Conservation (phyloP, 2,888 invertebrate genomes). For the Ophioninae sp. region DNA sequence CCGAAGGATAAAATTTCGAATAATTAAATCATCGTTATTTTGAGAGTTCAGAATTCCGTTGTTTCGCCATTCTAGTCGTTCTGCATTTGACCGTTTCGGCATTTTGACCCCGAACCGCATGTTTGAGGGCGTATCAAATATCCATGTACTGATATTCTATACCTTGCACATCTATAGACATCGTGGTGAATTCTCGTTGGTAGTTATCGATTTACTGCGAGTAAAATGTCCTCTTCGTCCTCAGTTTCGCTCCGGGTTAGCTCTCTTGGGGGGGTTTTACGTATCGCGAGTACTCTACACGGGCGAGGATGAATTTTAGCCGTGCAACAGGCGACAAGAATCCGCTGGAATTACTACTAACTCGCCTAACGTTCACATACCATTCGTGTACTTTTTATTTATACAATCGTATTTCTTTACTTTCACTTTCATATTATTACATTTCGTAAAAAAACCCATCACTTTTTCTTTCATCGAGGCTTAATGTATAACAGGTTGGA, state of each 20-base stretch:
- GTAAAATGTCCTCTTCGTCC: conserved; percentile 28
- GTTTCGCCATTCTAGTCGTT: too few relatives aligned
- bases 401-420: conserved; percentile 34
- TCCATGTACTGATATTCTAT: too few relatives aligned
- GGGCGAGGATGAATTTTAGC: conserved; percentile 35
- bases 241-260: background rate
- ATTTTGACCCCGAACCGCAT: too few relatives aligned
- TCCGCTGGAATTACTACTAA: conserved; percentile 29
- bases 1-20: too few relatives aligned
- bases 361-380: conserved; percentile 7
- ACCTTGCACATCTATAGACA: too few relatives aligned
- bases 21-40: too few relatives aligned
- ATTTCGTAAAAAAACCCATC: too few relatives aligned
- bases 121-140: background rate
- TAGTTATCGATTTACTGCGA: conserved; percentile 58
- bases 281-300: conserved; percentile 19
- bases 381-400: conserved; percentile 38
- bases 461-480: too few relatives aligned
- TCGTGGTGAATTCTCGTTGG: conserved; percentile 35
- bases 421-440: background rate
- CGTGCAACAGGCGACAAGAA: conserved; percentile 53
- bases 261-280: background rate
- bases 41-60: too few relatives aligned
- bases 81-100: too few relatives aligned
- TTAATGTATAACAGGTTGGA: too few relatives aligned